A percentile compares a stretch with the other conserved stretches of the same genome.
Conservation (phyloP, 2,797 vertebrate genomes). For the Graptemys geographica region DNA sequence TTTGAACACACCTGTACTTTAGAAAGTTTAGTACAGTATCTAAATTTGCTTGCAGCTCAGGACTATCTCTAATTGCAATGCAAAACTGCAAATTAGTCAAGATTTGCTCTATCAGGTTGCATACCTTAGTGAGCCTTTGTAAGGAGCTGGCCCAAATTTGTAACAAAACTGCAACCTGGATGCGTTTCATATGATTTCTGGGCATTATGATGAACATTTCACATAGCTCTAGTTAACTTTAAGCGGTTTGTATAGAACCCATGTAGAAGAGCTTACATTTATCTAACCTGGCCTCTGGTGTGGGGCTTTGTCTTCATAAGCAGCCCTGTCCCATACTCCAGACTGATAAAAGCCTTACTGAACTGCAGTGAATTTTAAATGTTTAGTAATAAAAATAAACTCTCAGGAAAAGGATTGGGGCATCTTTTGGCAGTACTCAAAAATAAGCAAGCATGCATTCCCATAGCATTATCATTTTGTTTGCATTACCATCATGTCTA, state of each 20-base stretch:
- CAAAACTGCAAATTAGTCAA: background rate
- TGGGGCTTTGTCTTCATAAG: background rate
- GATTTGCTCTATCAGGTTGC: background rate
- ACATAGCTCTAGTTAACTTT: background rate
- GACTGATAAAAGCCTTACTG: constrained; percentile 37
- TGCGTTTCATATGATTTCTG: background rate
- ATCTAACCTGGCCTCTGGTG: background rate
- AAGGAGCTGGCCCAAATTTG: background rate
- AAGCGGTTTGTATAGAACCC: background rate
- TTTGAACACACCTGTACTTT: background rate
- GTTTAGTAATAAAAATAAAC: constrained; percentile 31
- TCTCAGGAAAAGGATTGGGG: constrained; percentile 26
- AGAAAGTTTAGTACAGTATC: background rate
- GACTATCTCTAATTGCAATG: background rate
- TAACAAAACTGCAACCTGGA: background rate
- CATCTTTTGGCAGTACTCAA: constrained; percentile 36
- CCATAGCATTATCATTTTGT: constrained; percentile 25
- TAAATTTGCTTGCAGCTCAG: background rate
- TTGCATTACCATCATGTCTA: constrained; percentile 43
- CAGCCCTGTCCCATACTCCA: background rate
- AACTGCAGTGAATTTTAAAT: background rate
- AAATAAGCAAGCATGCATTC: constrained; percentile 51
- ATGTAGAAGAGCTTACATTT: background rate
- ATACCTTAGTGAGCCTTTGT: background rate
- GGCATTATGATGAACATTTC: background rate